Evolutionary conservation across 2,113 vertebrate genomes (phyloP), one percentile per base, ranked within the genome.

Genomic region (Epinephelus cyanopodus): DNA sequence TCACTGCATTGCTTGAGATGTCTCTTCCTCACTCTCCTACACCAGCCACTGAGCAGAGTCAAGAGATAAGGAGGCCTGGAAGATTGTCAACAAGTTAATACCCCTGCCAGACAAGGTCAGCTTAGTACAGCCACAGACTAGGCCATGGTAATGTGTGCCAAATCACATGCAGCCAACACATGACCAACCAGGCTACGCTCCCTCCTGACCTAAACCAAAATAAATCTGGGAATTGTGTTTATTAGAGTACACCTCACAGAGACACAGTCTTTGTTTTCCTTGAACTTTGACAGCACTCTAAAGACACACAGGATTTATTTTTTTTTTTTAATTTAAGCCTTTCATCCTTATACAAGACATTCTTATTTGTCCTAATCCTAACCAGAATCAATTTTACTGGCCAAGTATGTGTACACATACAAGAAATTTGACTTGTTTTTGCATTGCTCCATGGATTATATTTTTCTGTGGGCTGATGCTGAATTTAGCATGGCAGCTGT

Each of bases 1-100:
- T 45, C 17, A 6, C 37, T 57, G 9, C 15, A 54, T 3, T 23
- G n/a, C 73, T 37, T 27, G 19, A 65, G 6, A n/a, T 61, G 29
- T 33, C 4, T 33, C 47, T 52, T 25, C 47, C 18, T 82, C 65
- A 25, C 6, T 57, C 54, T 61, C n/a, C 15, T 12, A 21, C 63
- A 64, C 60, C 45, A 47, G 86, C 29, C 47, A 37, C 48, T 76
- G 37, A 63, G 25, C 45, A 21, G 5, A 63, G 67, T 72, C 27
- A 39, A 68, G 60, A 62, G 21, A 81, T 76, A 72, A 54, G 21
- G 6, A 69, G 54, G 19, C 37, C 58, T 12, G 14, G 54, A 71
- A 76, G 75, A 60, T 37, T 18, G 76, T 90, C 86, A 92, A 90
- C 84, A 87, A 67, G 71, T 86, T 92, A 90, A 92, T 88, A 63